These are phyloP conservation scores for Pasiphila rectangulata DNA, from an alignment of 2,888 invertebrate genomes.

Conservation along the genomic window DNA sequence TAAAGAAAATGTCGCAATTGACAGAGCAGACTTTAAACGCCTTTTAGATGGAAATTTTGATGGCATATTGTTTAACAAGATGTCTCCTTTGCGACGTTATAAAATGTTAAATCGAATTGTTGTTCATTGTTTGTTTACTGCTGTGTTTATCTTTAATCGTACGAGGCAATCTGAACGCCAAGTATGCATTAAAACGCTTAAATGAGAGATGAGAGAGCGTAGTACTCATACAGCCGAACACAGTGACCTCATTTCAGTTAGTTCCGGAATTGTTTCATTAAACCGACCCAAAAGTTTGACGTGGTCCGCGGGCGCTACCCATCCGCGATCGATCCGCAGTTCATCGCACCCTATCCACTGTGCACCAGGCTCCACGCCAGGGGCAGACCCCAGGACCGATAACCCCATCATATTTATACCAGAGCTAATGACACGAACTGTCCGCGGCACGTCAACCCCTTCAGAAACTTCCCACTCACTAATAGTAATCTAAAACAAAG, in stretches of 20 bases:
- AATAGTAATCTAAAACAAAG: slow-evolving; percentile 80
- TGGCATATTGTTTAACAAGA: slow-evolving; percentile 71
- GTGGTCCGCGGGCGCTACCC: slow-evolving; percentile 53
- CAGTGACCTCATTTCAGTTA: slow-evolving; percentile 68
- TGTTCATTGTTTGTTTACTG: slow-evolving; percentile 17
- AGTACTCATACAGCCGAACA: slow-evolving; percentile 55
- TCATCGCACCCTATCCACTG: slow-evolving; percentile 61
- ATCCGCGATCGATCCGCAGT: slow-evolving; percentile 63
- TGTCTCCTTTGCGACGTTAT: slow-evolving; percentile 40
- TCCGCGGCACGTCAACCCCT: slow-evolving; percentile 60
- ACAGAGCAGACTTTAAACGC: slow-evolving; percentile 65
- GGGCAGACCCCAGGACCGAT: slow-evolving; percentile 38
- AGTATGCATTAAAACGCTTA: slow-evolving; percentile 8
- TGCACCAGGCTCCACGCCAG: slow-evolving; percentile 44
- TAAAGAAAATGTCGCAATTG: slow-evolving; percentile 78
- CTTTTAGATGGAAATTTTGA: slow-evolving; percentile 73
- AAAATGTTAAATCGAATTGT: slow-evolving; percentile 27
- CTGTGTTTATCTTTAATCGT: slow-evolving; percentile 2
- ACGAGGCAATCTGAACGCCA: background rate
- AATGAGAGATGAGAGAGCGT: slow-evolving; percentile 34
- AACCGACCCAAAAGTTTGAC: slow-evolving; percentile 70
- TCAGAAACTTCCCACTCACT: slow-evolving; percentile 72
- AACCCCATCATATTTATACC: slow-evolving; percentile 55
- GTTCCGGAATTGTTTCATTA: slow-evolving; percentile 72
- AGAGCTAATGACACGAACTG: slow-evolving; percentile 53